These are phyloP conservation scores for Camponotus fellah DNA, from an alignment of 2,888 invertebrate species.

Conservation along the genomic window DNA sequence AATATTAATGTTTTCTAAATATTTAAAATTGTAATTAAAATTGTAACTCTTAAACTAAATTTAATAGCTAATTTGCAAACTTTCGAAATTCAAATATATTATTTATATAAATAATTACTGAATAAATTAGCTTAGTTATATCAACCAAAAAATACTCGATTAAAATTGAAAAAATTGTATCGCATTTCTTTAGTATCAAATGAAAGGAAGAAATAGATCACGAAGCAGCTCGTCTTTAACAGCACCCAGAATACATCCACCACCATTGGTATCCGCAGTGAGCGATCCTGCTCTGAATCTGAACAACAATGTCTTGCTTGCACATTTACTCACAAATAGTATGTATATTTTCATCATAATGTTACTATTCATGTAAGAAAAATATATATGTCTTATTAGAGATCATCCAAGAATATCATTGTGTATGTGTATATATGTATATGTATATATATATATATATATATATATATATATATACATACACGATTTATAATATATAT, in stretches of 20 bases:
- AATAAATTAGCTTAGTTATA: background rate
- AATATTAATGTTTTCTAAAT: background rate
- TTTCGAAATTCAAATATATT: background rate
- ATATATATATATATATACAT: too few species aligned
- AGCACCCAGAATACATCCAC: constrained; percentile 87
- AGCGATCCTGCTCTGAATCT: constrained; percentile 92
- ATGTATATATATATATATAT: too few species aligned
- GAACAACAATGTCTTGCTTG: constrained; percentile 92
- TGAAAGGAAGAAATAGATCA: constrained; percentile 87
- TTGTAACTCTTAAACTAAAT: background rate
- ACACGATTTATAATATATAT: too few species aligned
- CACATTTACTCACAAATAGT: constrained; percentile 93
- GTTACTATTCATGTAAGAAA: background rate
- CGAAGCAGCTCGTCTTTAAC: constrained; percentile 87
- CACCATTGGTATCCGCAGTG: constrained; percentile 91
- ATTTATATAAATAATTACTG: background rate
- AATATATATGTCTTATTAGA: background rate
- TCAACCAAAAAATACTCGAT: constrained; percentile 7
- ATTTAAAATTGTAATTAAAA: background rate
- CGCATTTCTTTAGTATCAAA: constrained; percentile 80
- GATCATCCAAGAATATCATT: too few species aligned
- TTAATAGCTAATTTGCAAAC: background rate
- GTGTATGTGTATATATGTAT: too few species aligned
- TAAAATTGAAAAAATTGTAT: constrained; percentile 4
- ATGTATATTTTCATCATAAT: constrained; percentile 80